Base-by-base conservation (phyloP, 2,888 invertebrate genomes). In the Drosophila picticornis region DNA sequence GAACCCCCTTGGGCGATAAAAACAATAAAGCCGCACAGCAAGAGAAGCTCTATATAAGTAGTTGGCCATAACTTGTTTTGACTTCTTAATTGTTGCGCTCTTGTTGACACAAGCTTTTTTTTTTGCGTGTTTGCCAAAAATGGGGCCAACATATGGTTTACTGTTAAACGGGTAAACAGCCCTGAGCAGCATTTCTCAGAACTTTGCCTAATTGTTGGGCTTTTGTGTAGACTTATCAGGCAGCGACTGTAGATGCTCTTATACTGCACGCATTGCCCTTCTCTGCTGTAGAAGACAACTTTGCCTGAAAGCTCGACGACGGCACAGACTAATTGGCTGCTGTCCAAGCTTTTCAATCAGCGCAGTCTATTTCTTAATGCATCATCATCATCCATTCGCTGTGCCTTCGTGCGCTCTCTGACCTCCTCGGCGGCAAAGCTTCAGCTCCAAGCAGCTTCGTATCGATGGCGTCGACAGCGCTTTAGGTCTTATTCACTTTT, bases 351-450 rank as follows among this genome's bases (percentile, higher is more conserved):
- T 64, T 70, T 31, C 46, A 63, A 55, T 58, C 56, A 56, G 9
- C n/a, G 68, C 56, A 34, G 40, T 29, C 51, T 72, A 68, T 62
- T 72, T 63, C 62, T 64, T 50, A 34, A 48, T 62, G 72, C 62
- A 63, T 57, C 29, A 56, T 56, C 66, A 34, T 19, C 55, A n/a
- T n/a, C 27, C 38, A 10, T 43, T 32, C 32, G 29, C 52, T 5
- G 48, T 38, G 73, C 70, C 81, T 73, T 83, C 81, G 76, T 80
- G 77, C 73, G 81, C 77, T 83, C 81, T 88, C 81, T 88, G 84
- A 86, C 84, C 84, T 83, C 81, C 66, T 72, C 78, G 81, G 66
- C 69, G 60, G 29, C 46, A 75, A 75, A 88, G 71, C 81, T 75
- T 70, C 38, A 52, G 72, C 77, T 43, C 16, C 43, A 51, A 69